Percentiles rank a stretch among this genome's conserved stretches.
These are phyloP conservation scores for Argopecten irradians DNA, from an alignment of 1,140 invertebrate species.

Conservation along the genomic window DNA sequence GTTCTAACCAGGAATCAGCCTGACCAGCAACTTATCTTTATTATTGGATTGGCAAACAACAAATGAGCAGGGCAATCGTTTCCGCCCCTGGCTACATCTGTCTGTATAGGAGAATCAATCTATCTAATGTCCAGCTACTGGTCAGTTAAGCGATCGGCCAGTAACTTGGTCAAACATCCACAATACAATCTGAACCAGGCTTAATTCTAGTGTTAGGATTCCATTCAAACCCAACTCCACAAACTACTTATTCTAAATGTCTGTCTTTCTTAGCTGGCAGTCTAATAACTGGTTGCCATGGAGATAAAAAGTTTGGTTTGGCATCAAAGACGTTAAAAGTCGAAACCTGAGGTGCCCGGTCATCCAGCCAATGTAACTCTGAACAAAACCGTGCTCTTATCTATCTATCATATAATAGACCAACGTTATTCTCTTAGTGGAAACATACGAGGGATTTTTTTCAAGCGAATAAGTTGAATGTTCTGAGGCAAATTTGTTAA, in stretches of 20 bases:
- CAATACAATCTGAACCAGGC: neutral
- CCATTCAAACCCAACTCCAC: neutral
- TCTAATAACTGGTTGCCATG: neutral
- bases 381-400: too few species aligned
- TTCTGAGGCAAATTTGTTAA: too few species aligned
- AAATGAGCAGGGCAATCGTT: neutral
- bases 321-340: neutral
- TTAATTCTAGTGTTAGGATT: neutral
- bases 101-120: neutral
- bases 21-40: neutral
- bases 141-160: neutral
- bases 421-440: too few species aligned
- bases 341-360: too few species aligned
- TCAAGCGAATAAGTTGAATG: too few species aligned
- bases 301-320: neutral
- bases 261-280: neutral
- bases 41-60: conserved; percentile 17
- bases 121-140: neutral
- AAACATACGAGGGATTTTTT: too few species aligned
- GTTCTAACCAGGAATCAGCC: neutral
- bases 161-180: neutral
- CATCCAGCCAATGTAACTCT: too few species aligned
- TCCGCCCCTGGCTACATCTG: neutral
- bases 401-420: too few species aligned
- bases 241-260: neutral